Evolutionary conservation across 2,113 vertebrate genomes (phyloP), one percentile per base, ranked within the genome.

Genomic region (Desmodus rotundus): DNA sequence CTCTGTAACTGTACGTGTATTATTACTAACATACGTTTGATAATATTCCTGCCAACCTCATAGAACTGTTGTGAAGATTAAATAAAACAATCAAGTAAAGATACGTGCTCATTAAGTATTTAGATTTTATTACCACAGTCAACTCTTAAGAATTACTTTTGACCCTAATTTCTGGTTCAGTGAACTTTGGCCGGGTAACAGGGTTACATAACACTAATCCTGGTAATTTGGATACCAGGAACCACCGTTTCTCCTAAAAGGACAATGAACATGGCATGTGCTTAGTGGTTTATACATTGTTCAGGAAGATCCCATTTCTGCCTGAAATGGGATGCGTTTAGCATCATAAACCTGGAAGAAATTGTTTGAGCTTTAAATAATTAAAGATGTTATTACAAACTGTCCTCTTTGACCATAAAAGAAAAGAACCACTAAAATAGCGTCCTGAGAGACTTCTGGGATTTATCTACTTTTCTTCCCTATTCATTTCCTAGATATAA

Each of bases 31-130:
- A n/a, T 61, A 10, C 6, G 50, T 83, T 89, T 93, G 76, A 56
- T 77, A 78, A 87, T 78, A 89, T 82, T 63, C 68, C 43, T 43
- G 67, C 16, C 67, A 88, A 65, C n/a, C n/a, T 96, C 80, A 86
- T 11, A 83, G 31, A 47, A 56, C 80, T 36, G 7, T 70, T 72
- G 58, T 92, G 65, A 86, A 81, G 36, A 41, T 73, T 54, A 94
- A 86, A 45, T 67, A 45, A 61, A 86, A 95, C n/a, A 81, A 63
- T 36, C 58, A 81, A 47, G 24, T n/a, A 22, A 89, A 38, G 16
- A 43, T 43, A 72, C 67, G 47, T 52, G 38, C 3, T 4, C 73
- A 80, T 84, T 87, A 93, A 93, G 65, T 91, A 91, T 77, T 50
- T 84, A 63, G 56, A 28, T 80, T 31, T 77, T 31, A 67, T 72